phyloP scores from a whole-genome alignment of 2,888 invertebrate genomes.

The Polymixis lichenea region DNA sequence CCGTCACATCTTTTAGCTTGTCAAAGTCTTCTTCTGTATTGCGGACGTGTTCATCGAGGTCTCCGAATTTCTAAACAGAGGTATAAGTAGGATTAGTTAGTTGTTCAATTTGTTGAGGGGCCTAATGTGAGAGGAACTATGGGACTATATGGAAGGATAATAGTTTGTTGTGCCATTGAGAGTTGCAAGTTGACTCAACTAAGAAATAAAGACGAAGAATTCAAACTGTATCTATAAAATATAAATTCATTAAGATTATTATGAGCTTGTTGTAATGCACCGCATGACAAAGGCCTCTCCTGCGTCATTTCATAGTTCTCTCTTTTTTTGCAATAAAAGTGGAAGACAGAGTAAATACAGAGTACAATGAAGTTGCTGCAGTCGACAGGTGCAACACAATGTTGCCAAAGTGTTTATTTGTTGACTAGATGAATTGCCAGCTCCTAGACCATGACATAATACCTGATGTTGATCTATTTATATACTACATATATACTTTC shows the following conservation, averaged over 20 bases:
- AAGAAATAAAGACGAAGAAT: background rate
- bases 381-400: background rate
- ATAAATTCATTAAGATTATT: background rate
- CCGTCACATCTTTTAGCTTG: conserved; percentile 91
- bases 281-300: background rate
- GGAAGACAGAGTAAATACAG: background rate
- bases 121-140: background rate
- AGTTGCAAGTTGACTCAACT: background rate
- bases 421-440: conserved; percentile 1
- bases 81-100: background rate
- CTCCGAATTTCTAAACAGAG: conserved; percentile 82
- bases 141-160: background rate
- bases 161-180: background rate
- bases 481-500: background rate
- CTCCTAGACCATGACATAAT: background rate
- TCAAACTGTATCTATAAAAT: background rate
- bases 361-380: background rate
- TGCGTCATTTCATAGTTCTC: background rate
- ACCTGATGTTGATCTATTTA: background rate
- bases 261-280: background rate
- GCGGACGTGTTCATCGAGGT: conserved; percentile 88
- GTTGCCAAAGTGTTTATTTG: background rate
- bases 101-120: background rate
- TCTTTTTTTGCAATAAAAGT: background rate
- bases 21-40: conserved; percentile 93